These are phyloP conservation scores for Notothenia rossii DNA, from an alignment of 2,113 vertebrate species.

Conservation along the genomic window DNA sequence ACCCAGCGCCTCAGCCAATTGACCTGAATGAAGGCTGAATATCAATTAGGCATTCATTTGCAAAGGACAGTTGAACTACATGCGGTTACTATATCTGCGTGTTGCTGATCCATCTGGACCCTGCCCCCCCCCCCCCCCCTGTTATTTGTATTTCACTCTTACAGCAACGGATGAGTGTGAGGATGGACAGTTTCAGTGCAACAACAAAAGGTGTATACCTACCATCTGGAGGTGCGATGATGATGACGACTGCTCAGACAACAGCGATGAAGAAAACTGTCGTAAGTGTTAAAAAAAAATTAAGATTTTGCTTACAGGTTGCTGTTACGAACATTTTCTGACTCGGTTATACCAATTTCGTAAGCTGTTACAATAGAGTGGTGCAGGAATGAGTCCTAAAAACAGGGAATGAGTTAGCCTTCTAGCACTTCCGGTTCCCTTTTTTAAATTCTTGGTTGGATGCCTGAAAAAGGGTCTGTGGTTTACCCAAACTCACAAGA, in stretches of 20 bases:
- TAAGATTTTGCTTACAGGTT: neutral
- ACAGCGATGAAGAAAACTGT: constrained; percentile 97
- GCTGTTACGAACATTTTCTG: no score
- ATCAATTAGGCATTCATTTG: constrained; percentile 81
- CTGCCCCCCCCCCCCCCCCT: neutral
- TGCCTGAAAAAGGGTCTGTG: no score
- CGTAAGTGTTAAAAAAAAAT: constrained; percentile 86
- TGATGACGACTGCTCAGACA: constrained; percentile 96
- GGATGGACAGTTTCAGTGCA: constrained; percentile 94
- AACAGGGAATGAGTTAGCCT: no score
- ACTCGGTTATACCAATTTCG: no score
- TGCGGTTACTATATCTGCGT: constrained; percentile 21
- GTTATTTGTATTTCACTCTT: constrained; percentile 24
- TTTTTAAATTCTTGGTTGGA: no score
- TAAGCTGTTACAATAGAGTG: neutral
- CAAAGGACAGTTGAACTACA: constrained; percentile 73
- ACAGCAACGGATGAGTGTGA: constrained; percentile 89
- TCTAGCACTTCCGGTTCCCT: no score
- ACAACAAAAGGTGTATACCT: constrained; percentile 94
- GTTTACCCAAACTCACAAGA: no score
- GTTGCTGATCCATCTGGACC: constrained; percentile 55
- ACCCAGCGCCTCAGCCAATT: constrained; percentile 58
- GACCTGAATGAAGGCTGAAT: constrained; percentile 76
- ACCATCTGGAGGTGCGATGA: constrained; percentile 97
- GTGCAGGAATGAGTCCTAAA: no score